phyloP scores from a whole-genome alignment of 2,797 vertebrate genomes.

The Rhinoraja longicauda region DNA sequence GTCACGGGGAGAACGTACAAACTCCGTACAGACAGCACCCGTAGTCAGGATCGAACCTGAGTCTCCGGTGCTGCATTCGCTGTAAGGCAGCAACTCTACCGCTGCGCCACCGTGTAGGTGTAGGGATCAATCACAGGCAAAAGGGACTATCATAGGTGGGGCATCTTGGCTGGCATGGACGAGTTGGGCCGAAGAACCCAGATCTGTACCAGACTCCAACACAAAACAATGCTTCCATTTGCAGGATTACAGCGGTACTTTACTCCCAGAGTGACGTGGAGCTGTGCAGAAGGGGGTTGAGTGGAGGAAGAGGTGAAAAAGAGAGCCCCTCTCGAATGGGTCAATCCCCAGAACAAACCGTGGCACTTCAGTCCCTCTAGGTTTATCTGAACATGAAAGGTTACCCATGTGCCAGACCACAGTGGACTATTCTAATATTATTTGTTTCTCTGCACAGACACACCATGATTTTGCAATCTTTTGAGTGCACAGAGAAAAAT shows the following conservation, averaged over 20 bases:
- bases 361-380: not conserved
- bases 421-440: not conserved
- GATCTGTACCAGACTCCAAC: too few relatives aligned
- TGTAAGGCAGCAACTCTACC: too few relatives aligned
- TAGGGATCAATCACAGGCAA: too few relatives aligned
- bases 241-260: not conserved
- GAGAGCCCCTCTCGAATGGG: not conserved
- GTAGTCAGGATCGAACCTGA: too few relatives aligned
- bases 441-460: not conserved
- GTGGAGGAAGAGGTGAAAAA: not conserved
- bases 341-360: not conserved
- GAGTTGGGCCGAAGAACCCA: too few relatives aligned
- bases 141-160: too few relatives aligned
- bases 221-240: not conserved
- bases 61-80: too few relatives aligned
- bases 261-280: not conserved
- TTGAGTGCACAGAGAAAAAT: not conserved
- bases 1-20: too few relatives aligned
- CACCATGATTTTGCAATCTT: not conserved
- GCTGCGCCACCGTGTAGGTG: too few relatives aligned
- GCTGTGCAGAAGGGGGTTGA: not conserved
- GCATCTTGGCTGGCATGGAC: too few relatives aligned
- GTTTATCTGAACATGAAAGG: not conserved
- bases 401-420: not conserved
- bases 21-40: too few relatives aligned